Conservation (phyloP, 2,113 vertebrate species). For the Mesocricetus auratus region DNA sequence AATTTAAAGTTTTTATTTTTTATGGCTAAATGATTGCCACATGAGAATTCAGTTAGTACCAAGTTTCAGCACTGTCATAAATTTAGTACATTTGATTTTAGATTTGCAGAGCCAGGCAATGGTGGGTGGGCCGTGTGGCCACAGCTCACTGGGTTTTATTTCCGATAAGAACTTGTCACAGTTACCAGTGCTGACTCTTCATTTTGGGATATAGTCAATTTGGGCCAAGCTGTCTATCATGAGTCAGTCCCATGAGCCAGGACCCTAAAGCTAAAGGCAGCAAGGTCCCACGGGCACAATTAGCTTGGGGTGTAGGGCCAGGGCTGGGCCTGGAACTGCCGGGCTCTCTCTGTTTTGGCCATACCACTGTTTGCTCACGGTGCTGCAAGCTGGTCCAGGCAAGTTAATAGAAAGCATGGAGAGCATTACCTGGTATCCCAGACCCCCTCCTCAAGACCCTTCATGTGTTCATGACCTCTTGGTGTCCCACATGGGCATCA, state of each 20-base stretch:
- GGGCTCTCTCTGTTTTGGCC: neutral
- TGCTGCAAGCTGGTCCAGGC: neutral
- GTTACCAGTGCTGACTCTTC: neutral
- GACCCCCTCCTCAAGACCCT: neutral
- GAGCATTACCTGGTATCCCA: neutral
- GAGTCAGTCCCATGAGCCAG: neutral
- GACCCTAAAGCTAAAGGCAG: neutral
- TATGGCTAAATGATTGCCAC: neutral
- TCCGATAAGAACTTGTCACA: neutral
- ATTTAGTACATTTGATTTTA: neutral
- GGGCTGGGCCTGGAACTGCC: neutral
- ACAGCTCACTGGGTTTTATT: neutral
- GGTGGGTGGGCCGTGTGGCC: neutral
- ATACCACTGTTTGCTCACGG: neutral
- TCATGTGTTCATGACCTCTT: slow-evolving; percentile 50
- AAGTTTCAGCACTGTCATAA: neutral
- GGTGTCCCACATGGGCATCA: slow-evolving; percentile 4
- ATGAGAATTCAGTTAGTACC: neutral
- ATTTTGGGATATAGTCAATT: neutral
- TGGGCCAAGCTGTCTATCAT: neutral
- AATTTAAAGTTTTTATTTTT: neutral
- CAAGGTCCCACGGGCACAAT: neutral
- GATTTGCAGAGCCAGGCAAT: neutral
- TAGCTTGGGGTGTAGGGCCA: neutral
- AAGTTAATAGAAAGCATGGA: neutral